Conservation (phyloP, 2,888 invertebrate species). For the Venustoraphidia nigricollis region DNA sequence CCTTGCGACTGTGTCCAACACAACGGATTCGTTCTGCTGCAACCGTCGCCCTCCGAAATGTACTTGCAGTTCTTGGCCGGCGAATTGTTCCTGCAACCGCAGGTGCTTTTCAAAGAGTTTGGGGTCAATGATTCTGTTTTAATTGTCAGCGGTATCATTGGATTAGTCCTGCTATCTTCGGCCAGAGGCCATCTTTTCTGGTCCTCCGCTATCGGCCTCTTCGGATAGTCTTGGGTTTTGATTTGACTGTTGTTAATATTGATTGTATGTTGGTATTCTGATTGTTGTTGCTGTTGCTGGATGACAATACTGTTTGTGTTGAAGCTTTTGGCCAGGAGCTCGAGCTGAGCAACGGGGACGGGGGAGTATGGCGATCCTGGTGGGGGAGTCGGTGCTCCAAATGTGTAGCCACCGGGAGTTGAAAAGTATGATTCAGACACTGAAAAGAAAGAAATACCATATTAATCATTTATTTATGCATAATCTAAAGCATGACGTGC, state of each 20-base stretch:
- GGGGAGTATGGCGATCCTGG: conserved; percentile 50
- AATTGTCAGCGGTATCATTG: conserved; percentile 35
- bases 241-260: background rate
- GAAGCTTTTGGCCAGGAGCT: conserved; percentile 36
- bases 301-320: conserved; percentile 29
- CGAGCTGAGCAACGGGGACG: conserved; percentile 49
- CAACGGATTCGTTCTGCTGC: conserved; percentile 54
- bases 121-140: conserved; percentile 33
- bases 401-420: conserved; percentile 40
- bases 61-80: conserved; percentile 8
- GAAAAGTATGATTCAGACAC: conserved; percentile 55
- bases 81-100: conserved; percentile 3
- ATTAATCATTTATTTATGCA: too few species aligned
- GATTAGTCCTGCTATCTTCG: conserved; percentile 18
- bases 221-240: background rate
- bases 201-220: background rate
- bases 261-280: background rate
- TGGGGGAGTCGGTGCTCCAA: conserved; percentile 51
- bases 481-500: too few species aligned
- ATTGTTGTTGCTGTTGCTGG: conserved; percentile 19
- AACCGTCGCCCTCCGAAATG: conserved; percentile 37
- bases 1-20: conserved; percentile 34
- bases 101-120: conserved; percentile 16
- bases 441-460: conserved; percentile 18
- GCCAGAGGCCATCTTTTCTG: background rate